Evolutionary conservation across 2,797 vertebrate species (phyloP).

Genomic region (Sebastes itinus): DNA sequence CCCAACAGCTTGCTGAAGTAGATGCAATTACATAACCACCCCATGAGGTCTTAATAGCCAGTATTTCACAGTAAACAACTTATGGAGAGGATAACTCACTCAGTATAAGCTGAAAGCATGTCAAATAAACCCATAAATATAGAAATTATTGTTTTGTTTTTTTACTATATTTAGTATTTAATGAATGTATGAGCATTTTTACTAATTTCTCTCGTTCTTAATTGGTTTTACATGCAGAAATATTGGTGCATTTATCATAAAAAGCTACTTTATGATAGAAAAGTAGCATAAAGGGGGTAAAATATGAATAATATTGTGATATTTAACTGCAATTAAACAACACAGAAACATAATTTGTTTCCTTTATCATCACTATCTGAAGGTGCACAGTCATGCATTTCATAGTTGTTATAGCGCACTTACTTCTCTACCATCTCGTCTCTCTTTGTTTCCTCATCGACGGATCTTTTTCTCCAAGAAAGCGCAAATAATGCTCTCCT

Average conservation of each 20-base stretch:
- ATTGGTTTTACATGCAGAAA: background rate
- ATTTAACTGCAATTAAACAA: background rate
- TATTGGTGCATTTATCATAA: background rate
- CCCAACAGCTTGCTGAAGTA: slow-evolving; percentile 40
- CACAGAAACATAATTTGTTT: background rate
- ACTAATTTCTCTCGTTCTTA: background rate
- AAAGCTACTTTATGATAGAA: background rate
- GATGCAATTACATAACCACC: slow-evolving; percentile 59
- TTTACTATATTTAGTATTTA: background rate
- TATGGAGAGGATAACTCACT: slow-evolving; percentile 6
- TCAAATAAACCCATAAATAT: background rate
- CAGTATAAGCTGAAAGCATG: background rate
- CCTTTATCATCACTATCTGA: background rate
- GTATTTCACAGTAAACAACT: slow-evolving; percentile 48
- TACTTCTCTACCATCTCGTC: slow-evolving; percentile 82
- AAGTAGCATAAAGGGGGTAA: background rate
- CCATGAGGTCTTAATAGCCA: slow-evolving; percentile 11
- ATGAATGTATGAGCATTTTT: background rate
- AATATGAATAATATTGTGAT: background rate
- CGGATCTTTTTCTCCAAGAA: slow-evolving; percentile 30
- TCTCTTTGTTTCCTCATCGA: slow-evolving; percentile 62
- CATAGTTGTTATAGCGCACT: slow-evolving; percentile 49
- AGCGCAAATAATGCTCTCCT: background rate
- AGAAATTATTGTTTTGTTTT: background rate
- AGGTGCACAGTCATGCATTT: background rate